These are phyloP conservation scores for Urosaurus nigricauda DNA, from an alignment of 2,797 vertebrate species.

Conservation along the genomic window DNA sequence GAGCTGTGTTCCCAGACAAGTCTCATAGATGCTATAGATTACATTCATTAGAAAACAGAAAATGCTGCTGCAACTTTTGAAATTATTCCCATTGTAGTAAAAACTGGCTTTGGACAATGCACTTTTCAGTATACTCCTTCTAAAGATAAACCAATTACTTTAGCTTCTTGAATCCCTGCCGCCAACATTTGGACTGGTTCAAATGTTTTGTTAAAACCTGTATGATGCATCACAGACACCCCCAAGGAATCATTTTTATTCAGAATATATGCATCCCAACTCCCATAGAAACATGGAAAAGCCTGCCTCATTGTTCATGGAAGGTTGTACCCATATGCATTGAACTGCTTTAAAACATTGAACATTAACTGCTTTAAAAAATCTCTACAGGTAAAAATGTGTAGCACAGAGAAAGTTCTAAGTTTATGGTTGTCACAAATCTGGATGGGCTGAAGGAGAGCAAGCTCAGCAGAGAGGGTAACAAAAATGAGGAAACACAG, in stretches of 20 bases:
- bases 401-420: neutral
- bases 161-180: neutral
- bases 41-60: slow-evolving; percentile 11
- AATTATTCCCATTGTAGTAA: neutral
- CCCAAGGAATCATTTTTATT: neutral
- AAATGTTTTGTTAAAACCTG: neutral
- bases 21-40: slow-evolving; percentile 9
- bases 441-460: neutral
- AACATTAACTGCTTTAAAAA: neutral
- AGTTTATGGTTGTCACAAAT: neutral
- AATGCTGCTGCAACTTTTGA: neutral
- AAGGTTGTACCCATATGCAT: neutral
- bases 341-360: too few relatives aligned
- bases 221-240: neutral
- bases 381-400: neutral
- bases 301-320: neutral
- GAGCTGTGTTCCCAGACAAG: slow-evolving; percentile 2
- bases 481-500: neutral
- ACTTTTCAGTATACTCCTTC: neutral
- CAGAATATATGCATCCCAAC: neutral
- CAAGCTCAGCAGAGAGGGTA: neutral
- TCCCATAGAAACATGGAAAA: neutral
- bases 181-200: neutral
- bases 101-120: slow-evolving; percentile 16
- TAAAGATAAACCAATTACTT: neutral